phyloP scores from a whole-genome alignment of 2,797 vertebrate genomes.

The Oryzias sinensis region DNA sequence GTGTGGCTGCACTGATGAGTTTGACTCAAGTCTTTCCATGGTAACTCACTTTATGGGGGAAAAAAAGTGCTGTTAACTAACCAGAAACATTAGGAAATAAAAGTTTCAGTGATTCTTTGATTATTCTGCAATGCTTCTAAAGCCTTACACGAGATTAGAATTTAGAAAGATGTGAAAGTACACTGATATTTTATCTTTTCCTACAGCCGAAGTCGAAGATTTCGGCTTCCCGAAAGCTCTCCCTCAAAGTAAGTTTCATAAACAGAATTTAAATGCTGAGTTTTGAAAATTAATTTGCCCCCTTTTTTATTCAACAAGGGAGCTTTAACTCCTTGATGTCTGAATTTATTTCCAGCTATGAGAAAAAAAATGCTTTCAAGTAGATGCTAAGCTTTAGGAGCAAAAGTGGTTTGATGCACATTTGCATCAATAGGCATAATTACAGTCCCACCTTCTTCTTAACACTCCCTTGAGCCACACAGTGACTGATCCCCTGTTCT shows the following conservation, averaged over 20 bases:
- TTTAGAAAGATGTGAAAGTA: not conserved
- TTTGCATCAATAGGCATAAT: too few relatives aligned
- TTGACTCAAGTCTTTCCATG: slow-evolving; percentile 13
- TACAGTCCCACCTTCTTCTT: too few relatives aligned
- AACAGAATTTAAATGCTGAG: not conserved
- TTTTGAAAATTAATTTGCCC: too few relatives aligned
- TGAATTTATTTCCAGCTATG: too few relatives aligned
- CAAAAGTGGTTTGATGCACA: too few relatives aligned
- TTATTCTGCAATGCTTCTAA: too few relatives aligned
- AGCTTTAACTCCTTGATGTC: too few relatives aligned
- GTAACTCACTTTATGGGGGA: slow-evolving; percentile 5
- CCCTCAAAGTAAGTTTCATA: slow-evolving; percentile 85
- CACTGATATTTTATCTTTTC: slow-evolving; percentile 10
- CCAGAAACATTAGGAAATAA: not conserved
- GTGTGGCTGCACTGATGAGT: slow-evolving; percentile 3
- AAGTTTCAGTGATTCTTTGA: too few relatives aligned
- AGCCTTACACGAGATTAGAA: too few relatives aligned
- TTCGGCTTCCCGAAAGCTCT: slow-evolving; percentile 92
- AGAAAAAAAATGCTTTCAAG: not conserved
- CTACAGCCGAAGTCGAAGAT: slow-evolving; percentile 95
- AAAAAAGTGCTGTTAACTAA: not conserved
- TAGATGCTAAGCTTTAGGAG: not conserved
- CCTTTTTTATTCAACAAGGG: too few relatives aligned
- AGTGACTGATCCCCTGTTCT: slow-evolving; percentile 10
- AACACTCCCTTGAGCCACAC: not conserved